Evolutionary conservation across 2,113 vertebrate genomes (phyloP), one percentile per base, ranked within the genome.

Genomic region (Parotia lawesii): DNA sequence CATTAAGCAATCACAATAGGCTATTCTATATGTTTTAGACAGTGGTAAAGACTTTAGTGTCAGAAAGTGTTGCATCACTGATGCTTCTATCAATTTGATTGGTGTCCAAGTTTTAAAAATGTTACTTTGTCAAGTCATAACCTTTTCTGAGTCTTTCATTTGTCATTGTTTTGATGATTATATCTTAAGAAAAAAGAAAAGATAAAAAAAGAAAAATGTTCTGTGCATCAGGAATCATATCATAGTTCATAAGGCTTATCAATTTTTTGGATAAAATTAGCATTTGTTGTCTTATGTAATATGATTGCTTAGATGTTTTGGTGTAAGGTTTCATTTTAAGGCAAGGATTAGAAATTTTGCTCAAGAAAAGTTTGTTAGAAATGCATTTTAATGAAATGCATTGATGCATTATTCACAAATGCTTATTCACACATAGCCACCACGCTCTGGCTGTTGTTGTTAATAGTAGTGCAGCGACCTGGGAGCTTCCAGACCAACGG

Each of bases 31-130:
- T 94, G 96, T 98, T 98, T 98, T 98, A 97, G 97, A 97, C 97
- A 97, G 97, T 97, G 94, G 97, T 98, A 98, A 98, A 98, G 97
- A 98, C 97, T 97, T 98, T 98, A 98, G 97, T 98, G 98, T 98
- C 98, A 98, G 85, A 97, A 96, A 97, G 97, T 96, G 97, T 98
- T 97, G 98, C 96, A 98, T 98, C 98, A 98, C 96, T 93, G 94
- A 90, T 96, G 94, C 94, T 96, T 97, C 90, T 94, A 98, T 98
- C 98, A 98, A 98, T 98, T 97, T 98, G 98, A 98, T 98, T 98
- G 98, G 98, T 98, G 97, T 98, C 97, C 95, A 96, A 95, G 97
- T 98, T 97, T 97, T 97, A 97, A 96, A 98, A 98, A 98, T 97
- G 97, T 97, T 98, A 96, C 97, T 98, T 98, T 98, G 98, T 98